phyloP scores from a whole-genome alignment of 2,888 invertebrate species.

The Galerucella pusilla region DNA sequence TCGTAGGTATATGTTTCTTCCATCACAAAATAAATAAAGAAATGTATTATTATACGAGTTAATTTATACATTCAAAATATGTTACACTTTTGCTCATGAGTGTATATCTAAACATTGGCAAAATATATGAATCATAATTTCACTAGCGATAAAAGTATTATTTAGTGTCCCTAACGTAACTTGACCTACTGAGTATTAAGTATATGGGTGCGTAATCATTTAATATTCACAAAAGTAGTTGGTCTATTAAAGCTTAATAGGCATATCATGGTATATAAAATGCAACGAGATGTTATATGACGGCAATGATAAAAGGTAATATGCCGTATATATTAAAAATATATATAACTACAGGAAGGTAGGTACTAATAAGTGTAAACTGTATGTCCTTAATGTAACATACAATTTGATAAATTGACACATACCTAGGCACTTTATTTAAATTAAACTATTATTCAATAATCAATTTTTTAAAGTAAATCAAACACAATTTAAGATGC shows the following conservation, averaged over 20 bases:
- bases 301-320: neutral
- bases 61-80: too few species aligned
- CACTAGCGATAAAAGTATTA: neutral
- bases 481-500: neutral
- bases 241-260: slow-evolving; percentile 35
- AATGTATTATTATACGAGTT: too few species aligned
- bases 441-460: too few species aligned
- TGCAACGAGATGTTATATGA: slow-evolving; percentile 22
- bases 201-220: slow-evolving; percentile 34
- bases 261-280: slow-evolving; percentile 24
- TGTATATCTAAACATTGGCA: neutral
- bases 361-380: neutral
- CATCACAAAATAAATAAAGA: too few species aligned
- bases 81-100: too few species aligned
- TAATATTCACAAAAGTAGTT: slow-evolving; percentile 31
- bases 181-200: slow-evolving; percentile 35
- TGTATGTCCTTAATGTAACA: neutral
- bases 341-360: too few species aligned
- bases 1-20: too few species aligned
- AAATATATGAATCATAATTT: neutral
- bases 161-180: slow-evolving; percentile 17
- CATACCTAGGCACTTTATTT: too few species aligned
- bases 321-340: neutral
- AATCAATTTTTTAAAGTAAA: too few species aligned
- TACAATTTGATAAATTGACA: too few species aligned